Conservation (phyloP, 2,113 vertebrate genomes). For the Oenanthe oenanthe region DNA sequence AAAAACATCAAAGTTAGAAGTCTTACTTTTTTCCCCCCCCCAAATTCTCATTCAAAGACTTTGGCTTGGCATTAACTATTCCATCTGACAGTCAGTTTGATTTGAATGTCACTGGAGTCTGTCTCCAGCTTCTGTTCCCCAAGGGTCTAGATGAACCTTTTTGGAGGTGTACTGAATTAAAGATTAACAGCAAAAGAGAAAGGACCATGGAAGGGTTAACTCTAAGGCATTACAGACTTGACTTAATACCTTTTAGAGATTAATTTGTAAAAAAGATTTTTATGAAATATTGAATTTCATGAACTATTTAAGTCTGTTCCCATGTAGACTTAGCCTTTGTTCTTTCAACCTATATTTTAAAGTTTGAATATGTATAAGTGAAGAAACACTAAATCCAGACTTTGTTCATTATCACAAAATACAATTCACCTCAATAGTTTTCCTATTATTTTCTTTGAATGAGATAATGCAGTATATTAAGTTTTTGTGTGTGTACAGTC, state of each 20-base stretch:
- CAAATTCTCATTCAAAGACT: neutral
- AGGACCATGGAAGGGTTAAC: neutral
- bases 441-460: neutral
- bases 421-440: neutral
- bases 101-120: neutral
- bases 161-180: neutral
- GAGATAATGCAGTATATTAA: neutral
- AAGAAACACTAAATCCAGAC: neutral
- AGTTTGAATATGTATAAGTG: neutral
- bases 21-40: accelerated
- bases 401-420: neutral
- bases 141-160: neutral
- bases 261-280: neutral
- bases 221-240: neutral
- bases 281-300: neutral
- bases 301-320: neutral
- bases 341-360: neutral
- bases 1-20: neutral
- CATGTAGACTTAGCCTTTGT: neutral
- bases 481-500: neutral
- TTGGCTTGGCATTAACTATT: neutral
- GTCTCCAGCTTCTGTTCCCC: neutral
- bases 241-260: neutral
- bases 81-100: neutral
- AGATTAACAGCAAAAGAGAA: neutral